Evolutionary conservation across 2,797 vertebrate species (phyloP).

Genomic region (Myiotriccus ornatus): DNA sequence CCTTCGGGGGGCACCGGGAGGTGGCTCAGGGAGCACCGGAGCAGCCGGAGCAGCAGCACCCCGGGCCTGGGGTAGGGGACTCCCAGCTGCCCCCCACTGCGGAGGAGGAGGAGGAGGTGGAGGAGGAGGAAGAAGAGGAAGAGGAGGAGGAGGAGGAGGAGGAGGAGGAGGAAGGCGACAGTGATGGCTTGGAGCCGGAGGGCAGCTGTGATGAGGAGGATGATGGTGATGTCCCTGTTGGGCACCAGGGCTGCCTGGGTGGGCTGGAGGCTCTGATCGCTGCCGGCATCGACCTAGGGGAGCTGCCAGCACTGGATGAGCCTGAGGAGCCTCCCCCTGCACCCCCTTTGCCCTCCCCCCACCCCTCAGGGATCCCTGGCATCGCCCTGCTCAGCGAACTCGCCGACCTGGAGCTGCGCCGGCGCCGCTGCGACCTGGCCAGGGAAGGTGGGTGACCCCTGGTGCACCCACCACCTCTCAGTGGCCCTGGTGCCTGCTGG

Average conservation of each 20-base stretch:
- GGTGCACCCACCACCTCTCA: neutral
- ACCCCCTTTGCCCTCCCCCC: slow-evolving; percentile 30
- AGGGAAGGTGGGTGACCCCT: slow-evolving; percentile 50
- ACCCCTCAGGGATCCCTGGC: slow-evolving; percentile 81
- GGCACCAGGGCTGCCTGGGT: slow-evolving; percentile 71
- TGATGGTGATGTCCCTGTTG: neutral
- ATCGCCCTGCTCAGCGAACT: slow-evolving; percentile 94
- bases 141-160: neutral
- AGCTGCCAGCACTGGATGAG: slow-evolving; percentile 45
- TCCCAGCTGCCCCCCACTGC: neutral
- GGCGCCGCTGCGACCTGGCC: slow-evolving; percentile 65
- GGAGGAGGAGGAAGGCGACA: neutral
- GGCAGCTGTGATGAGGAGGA: neutral
- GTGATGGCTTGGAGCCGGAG: neutral
- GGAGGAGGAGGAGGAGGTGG: slow-evolving; percentile 43
- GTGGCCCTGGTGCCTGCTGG: neutral
- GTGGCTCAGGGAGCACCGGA: slow-evolving; percentile 37
- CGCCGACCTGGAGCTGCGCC: slow-evolving; percentile 88
- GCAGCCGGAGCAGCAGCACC: neutral
- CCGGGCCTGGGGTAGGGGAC: fast-evolving
- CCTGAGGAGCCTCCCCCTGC: neutral
- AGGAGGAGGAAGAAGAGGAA: slow-evolving; percentile 10
- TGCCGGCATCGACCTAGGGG: slow-evolving; percentile 82
- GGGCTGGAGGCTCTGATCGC: slow-evolving; percentile 91
- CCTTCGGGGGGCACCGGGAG: slow-evolving; percentile 40